Evolutionary conservation across 1,140 invertebrate genomes (phyloP).

Genomic region (Drosophila varians): DNA sequence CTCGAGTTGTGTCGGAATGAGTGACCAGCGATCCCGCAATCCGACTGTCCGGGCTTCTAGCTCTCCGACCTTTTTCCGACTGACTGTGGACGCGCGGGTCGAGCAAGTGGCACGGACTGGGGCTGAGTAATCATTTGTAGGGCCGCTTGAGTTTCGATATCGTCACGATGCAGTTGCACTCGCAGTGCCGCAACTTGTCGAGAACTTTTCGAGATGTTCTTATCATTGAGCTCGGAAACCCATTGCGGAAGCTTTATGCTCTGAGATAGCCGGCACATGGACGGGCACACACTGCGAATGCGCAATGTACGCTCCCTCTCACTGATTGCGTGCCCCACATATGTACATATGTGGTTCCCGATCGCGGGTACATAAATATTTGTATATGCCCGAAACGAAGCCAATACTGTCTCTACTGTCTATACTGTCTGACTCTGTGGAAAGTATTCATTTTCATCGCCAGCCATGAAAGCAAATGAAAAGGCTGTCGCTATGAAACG

Average conservation of each 20-base stretch:
- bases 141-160: conserved; percentile 21
- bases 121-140: conserved; percentile 23
- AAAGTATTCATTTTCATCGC: conserved; percentile 20
- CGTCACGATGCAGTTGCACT: conserved; percentile 39
- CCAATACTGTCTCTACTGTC: no score
- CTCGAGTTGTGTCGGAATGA: conserved; percentile 24
- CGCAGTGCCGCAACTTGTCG: neutral
- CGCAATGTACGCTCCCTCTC: conserved; percentile 17
- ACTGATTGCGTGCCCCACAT: conserved; percentile 29
- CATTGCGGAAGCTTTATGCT: conserved; percentile 39
- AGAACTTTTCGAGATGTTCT: conserved; percentile 8
- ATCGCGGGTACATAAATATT: conserved; percentile 11
- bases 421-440: neutral
- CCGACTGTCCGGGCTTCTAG: conserved; percentile 16
- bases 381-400: no score
- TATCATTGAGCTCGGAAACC: conserved; percentile 34
- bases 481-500: conserved; percentile 6
- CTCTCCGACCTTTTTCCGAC: conserved; percentile 12
- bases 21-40: conserved; percentile 14
- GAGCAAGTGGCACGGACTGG: neutral
- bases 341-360: conserved; percentile 8
- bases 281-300: conserved; percentile 10
- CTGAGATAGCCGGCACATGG: conserved; percentile 5
- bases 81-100: no score
- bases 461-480: conserved; percentile 24